Conservation (phyloP, 2,888 invertebrate species). For the Poecilus cupreus region DNA sequence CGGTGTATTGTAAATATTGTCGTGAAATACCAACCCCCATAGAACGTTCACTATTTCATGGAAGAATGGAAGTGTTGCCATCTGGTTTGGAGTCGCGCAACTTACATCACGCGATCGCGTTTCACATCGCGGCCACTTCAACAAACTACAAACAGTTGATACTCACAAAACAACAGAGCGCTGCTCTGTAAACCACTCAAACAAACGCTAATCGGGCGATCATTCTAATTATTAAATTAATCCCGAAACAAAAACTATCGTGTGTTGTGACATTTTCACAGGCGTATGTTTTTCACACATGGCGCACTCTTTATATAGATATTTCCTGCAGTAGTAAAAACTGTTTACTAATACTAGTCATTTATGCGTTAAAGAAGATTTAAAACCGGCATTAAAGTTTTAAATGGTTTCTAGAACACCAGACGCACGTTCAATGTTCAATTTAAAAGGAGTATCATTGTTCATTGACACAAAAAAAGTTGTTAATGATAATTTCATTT, state of each 20-base stretch:
- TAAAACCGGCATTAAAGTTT: conserved; percentile 19
- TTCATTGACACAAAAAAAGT: too few relatives aligned
- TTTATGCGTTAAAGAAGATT: conserved; percentile 9
- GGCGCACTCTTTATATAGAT: conserved; percentile 10
- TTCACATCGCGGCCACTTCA: background rate
- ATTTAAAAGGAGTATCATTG: too few relatives aligned
- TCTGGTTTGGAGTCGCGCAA: background rate
- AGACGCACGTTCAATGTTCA: background rate
- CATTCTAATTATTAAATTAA: conserved; percentile 37
- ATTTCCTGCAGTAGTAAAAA: background rate
- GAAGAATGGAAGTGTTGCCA: background rate
- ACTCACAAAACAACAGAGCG: background rate
- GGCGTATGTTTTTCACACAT: conserved; percentile 8
- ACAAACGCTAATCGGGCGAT: background rate
- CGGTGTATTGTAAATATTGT: background rate
- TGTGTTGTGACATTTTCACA: background rate
- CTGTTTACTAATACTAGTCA: background rate
- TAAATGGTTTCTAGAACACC: background rate
- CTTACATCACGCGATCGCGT: background rate
- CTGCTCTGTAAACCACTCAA: background rate
- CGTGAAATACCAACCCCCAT: too few relatives aligned
- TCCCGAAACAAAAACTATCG: conserved; percentile 16
- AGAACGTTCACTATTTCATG: too few relatives aligned
- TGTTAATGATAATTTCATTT: too few relatives aligned
- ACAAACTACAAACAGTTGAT: conserved; percentile 26